Conservation (phyloP, 2,113 vertebrate species). For the Tychaedon coryphoeus region DNA sequence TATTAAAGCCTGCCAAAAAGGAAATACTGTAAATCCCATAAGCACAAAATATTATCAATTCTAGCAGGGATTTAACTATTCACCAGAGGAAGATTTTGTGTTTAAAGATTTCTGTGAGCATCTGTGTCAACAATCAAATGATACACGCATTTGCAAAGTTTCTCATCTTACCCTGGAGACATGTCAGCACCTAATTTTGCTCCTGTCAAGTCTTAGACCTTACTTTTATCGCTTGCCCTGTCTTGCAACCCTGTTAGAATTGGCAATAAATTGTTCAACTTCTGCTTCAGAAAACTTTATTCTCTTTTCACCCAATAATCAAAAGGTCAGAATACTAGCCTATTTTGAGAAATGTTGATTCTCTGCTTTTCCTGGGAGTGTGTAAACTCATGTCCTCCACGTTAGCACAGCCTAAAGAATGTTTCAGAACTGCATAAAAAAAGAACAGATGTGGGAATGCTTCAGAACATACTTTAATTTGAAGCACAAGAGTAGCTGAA, state of each 20-base stretch:
- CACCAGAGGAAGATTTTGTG: not conserved
- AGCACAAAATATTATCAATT: slow-evolving; percentile 1
- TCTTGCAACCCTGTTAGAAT: not conserved
- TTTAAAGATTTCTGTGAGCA: not conserved
- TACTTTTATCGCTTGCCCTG: not conserved
- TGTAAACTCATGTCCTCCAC: not conserved
- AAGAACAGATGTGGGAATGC: not conserved
- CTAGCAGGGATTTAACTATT: not conserved
- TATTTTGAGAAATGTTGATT: not conserved
- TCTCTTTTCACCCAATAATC: not conserved
- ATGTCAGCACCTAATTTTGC: not conserved
- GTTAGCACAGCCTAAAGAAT: not conserved
- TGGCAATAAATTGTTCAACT: not conserved
- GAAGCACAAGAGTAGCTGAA: not conserved
- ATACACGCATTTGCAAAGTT: slow-evolving; percentile 3
- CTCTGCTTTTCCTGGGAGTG: not conserved
- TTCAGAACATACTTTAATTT: not conserved
- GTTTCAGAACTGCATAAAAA: not conserved
- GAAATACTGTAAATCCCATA: not conserved
- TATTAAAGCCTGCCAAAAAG: slow-evolving; percentile 22
- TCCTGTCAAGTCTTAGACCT: not conserved
- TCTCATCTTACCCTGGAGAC: not conserved
- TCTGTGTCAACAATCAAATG: not conserved
- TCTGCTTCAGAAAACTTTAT: not conserved
- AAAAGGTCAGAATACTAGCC: not conserved